phyloP scores from a whole-genome alignment of 1,140 invertebrate genomes.

The Nasonia vitripennis region DNA sequence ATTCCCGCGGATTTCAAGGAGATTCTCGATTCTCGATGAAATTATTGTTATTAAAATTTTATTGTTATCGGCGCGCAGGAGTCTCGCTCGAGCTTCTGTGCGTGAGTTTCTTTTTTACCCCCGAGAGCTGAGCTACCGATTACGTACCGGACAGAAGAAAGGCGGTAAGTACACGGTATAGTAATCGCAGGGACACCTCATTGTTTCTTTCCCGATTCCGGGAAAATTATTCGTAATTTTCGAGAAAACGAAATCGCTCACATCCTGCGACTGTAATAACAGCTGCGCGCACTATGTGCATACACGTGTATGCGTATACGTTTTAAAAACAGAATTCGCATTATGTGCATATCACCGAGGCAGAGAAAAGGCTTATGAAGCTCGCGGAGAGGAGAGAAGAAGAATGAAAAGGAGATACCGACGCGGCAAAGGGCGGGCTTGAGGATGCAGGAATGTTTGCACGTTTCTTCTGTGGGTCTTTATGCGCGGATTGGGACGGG shows the following conservation, averaged over 20 bases:
- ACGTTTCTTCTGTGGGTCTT: slow-evolving; percentile 8
- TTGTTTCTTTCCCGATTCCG: slow-evolving; percentile 13
- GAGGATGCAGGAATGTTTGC: slow-evolving; percentile 10
- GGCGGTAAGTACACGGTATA: neutral
- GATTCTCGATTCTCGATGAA: neutral
- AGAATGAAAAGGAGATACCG: neutral
- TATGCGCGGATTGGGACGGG: neutral
- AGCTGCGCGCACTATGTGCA: too few species aligned
- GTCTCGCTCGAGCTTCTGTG: slow-evolving; percentile 19
- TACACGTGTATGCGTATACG: too few species aligned
- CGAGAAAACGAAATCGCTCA: slow-evolving; percentile 8
- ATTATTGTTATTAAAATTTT: neutral
- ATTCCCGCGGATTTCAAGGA: neutral
- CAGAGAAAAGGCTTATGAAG: neutral
- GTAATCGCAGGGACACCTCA: neutral
- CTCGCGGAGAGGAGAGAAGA: neutral
- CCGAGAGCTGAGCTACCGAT: neutral
- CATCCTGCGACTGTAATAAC: too few species aligned
- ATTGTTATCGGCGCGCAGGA: neutral
- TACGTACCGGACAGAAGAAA: neutral
- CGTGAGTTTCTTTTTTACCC: neutral
- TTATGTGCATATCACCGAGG: neutral
- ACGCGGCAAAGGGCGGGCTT: neutral
- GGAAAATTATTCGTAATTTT: slow-evolving; percentile 25
- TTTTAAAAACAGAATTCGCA: neutral